phyloP scores from a whole-genome alignment of 1,140 invertebrate species.

The Idris sp. region DNA sequence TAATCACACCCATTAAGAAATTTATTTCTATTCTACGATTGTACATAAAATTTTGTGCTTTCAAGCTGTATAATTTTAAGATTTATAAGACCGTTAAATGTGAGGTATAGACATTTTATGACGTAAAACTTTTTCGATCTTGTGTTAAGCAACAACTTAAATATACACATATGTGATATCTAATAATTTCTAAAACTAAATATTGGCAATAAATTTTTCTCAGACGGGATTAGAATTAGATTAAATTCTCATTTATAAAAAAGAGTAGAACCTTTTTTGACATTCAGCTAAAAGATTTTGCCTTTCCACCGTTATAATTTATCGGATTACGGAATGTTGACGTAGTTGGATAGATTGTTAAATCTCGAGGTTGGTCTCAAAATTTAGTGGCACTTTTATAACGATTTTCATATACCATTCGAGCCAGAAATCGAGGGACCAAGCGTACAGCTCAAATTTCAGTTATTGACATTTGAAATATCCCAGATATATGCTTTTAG shows the following conservation, averaged over 20 bases:
- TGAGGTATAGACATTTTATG: no score
- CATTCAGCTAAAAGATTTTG: conserved; percentile 23
- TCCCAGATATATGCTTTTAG: conserved; percentile 16
- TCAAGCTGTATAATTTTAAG: no score
- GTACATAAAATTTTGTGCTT: no score
- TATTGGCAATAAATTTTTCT: conserved; percentile 24
- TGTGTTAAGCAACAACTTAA: no score
- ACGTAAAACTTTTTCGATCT: not conserved
- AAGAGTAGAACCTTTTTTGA: not conserved
- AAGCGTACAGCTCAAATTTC: conserved; percentile 49
- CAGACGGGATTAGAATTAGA: conserved; percentile 14
- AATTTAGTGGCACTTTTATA: conserved; percentile 56
- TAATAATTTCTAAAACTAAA: conserved; percentile 10
- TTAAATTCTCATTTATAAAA: conserved; percentile 19
- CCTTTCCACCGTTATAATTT: conserved; percentile 55
- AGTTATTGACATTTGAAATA: conserved; percentile 42
- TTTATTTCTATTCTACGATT: no score
- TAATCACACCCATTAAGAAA: no score
- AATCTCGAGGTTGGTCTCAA: conserved; percentile 35
- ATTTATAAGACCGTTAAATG: no score
- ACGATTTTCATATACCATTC: conserved; percentile 52
- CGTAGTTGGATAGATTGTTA: conserved; percentile 41
- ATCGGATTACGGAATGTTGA: conserved; percentile 51
- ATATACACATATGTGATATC: no score
- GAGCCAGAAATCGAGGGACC: conserved; percentile 16